Evolutionary conservation across 2,888 invertebrate genomes (phyloP).

Genomic region (Synergus umbraculus): DNA sequence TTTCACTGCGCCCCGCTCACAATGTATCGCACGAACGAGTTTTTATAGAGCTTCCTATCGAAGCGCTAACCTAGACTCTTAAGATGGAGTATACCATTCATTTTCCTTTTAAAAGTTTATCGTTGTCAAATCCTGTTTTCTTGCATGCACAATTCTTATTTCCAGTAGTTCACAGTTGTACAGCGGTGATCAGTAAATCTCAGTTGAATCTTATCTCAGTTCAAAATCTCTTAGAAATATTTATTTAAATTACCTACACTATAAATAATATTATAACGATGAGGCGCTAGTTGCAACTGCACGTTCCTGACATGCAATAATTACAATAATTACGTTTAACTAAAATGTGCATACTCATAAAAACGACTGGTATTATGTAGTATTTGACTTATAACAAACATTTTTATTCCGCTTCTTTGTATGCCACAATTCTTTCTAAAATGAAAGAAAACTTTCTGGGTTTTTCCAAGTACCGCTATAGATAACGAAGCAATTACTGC

Average conservation of each 20-base stretch:
- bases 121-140: not conserved
- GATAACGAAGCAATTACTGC: not conserved
- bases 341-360: not conserved
- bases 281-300: not conserved
- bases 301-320: not conserved
- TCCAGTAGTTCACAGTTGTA: not conserved
- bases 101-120: not conserved
- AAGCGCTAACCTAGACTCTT: conserved; percentile 2
- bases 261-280: not conserved
- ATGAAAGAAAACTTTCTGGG: not conserved
- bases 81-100: not conserved
- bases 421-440: not conserved
- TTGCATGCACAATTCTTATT: not conserved
- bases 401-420: not conserved
- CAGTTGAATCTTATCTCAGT: no score
- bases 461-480: conserved; percentile 3
- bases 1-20: not conserved
- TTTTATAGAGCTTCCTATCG: conserved; percentile 9
- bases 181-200: not conserved
- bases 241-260: no score
- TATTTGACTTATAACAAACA: not conserved
- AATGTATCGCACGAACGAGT: not conserved
- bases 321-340: not conserved
- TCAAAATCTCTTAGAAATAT: no score
- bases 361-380: not conserved